A percentile compares a stretch with the other conserved stretches of the same genome.
phyloP scores from a whole-genome alignment of 2,888 invertebrate genomes.

The Cantharis rustica region DNA sequence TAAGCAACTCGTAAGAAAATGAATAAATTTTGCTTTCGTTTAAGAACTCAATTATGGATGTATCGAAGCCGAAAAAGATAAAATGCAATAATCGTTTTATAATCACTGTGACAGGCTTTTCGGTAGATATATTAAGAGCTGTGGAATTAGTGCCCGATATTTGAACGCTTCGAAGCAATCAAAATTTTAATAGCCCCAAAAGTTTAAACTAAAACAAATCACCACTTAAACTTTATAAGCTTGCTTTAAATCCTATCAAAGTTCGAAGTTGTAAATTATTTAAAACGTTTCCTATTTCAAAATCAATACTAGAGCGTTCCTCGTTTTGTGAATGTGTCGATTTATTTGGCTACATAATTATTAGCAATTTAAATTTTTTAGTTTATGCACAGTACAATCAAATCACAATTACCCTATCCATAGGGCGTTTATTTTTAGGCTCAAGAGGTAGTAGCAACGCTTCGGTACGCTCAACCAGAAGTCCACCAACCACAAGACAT shows the following conservation, averaged over 20 bases:
- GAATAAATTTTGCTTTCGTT: background rate
- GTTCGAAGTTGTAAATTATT: background rate
- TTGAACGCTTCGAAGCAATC: background rate
- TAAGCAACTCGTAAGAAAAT: background rate
- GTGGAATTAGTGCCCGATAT: background rate
- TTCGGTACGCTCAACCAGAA: conserved; percentile 73
- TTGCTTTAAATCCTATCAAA: background rate
- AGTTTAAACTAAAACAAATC: background rate
- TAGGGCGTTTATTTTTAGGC: conserved; percentile 60
- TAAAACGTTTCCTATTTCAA: background rate
- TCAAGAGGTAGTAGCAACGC: conserved; percentile 79
- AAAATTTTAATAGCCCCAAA: background rate
- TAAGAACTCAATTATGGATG: background rate
- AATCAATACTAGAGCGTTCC: background rate
- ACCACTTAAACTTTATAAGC: background rate
- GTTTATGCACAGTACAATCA: conserved; percentile 22
- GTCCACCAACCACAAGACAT: conserved; percentile 48
- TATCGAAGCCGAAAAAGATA: background rate
- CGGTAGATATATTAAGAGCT: background rate
- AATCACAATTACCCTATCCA: conserved; percentile 37
- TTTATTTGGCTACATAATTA: background rate
- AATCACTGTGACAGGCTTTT: background rate
- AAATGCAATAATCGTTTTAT: background rate
- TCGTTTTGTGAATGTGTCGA: background rate
- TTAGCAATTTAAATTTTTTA: background rate